Evolutionary conservation across 2,888 invertebrate genomes (phyloP).

Genomic region (Ecliptopera silaceata): DNA sequence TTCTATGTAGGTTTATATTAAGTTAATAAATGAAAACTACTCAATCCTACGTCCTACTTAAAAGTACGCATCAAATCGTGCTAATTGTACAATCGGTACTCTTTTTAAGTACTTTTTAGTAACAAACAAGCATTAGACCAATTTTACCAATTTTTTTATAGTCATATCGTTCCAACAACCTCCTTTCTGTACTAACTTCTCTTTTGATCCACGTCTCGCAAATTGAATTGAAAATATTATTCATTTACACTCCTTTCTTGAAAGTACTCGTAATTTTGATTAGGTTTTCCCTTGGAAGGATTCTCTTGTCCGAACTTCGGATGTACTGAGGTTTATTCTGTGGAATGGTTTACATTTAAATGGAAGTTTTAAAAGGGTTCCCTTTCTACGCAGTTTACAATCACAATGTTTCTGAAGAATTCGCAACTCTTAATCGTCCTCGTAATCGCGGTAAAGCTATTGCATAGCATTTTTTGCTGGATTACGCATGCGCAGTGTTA

Average conservation of each 20-base stretch:
- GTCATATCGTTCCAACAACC: constrained; percentile 6
- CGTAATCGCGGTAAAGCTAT: no score
- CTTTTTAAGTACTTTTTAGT: no score
- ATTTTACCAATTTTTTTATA: not conserved
- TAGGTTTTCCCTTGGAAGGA: constrained; percentile 42
- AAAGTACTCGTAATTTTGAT: constrained; percentile 45
- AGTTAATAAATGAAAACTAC: no score
- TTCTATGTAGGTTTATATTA: no score
- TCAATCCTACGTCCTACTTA: no score
- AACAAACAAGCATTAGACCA: not conserved
- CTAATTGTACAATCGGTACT: no score
- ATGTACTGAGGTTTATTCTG: constrained; percentile 7
- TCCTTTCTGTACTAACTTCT: constrained; percentile 10
- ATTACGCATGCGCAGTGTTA: no score
- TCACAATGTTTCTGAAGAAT: constrained; percentile 1
- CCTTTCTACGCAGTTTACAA: constrained; percentile 12
- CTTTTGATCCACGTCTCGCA: constrained; percentile 13
- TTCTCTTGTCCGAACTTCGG: constrained; percentile 46
- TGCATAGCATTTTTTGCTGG: no score
- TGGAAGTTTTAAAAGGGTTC: constrained; percentile 27
- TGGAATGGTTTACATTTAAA: constrained; percentile 32
- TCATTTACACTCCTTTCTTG: constrained; percentile 18
- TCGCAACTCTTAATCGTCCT: no score
- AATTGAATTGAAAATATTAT: constrained; percentile 24
- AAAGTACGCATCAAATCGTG: no score